Evolutionary conservation across 2,888 invertebrate genomes (phyloP), one percentile per base, ranked within the genome.

Genomic region (Ditula angustiorana): DNA sequence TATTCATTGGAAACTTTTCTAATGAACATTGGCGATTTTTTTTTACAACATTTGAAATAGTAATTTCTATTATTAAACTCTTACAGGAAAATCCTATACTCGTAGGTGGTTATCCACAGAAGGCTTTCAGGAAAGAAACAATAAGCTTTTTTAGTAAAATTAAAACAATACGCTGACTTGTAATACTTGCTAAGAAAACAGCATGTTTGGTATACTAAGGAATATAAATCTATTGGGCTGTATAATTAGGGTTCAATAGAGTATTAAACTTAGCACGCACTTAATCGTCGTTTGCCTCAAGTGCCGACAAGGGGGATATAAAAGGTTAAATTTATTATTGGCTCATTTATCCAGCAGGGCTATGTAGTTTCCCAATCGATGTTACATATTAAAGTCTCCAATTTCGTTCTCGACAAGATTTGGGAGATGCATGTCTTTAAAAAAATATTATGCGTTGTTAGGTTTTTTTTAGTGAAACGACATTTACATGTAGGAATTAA

Each of bases 291-390:
- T 53, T 30, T 21, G 53, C 53, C 53, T 23, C 53, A 35, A 33
- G 33, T 33, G 53, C 7, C 53, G 53, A 53, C 53, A 53, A 35
- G 53, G 53, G 52, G 53, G 53, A 53, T 53, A 53, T 53, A 53
- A 53, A 53, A 53, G 53, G 53, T 53, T 53, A 21, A 53, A 53
- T 53, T 53, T 53, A 53, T 53, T 53, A 53, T 53, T 53, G 33
- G 53, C 30, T 33, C 23, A 23, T 28, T 52, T 33, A 23, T 53
- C 33, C 35, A 23, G 23, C 11, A 13, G 35, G 3, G 5, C 11
- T 21, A 53, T n/a, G 23, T 19, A 19, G 41, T 41, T 41, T 19
- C 50, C 19, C 10, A 11, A 19, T 50, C 30, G 21, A 41, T 19
- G 10, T 41, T 41, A 8, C 4, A 10, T 8, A 10, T 30, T 1